Percentiles rank a stretch among this genome's conserved stretches.
These are phyloP conservation scores for Synergus japonicus DNA, from an alignment of 2,888 invertebrate species.

Conservation along the genomic window DNA sequence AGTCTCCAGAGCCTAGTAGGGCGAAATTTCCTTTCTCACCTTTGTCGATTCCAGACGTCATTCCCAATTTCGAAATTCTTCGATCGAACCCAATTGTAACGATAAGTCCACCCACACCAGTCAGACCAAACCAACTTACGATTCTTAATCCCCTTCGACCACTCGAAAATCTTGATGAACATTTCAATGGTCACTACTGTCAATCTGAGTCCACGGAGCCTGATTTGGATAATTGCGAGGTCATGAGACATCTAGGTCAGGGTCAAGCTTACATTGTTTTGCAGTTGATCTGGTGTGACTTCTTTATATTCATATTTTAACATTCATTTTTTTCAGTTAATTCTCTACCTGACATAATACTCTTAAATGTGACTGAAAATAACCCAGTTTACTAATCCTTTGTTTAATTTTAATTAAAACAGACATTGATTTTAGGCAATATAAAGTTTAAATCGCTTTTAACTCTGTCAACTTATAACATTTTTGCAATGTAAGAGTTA, in stretches of 20 bases:
- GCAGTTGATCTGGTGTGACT: constrained; percentile 21
- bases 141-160: constrained; percentile 61
- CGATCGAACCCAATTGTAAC: constrained; percentile 52
- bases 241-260: constrained; percentile 38
- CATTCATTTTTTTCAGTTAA: background rate
- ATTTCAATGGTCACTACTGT: constrained; percentile 36
- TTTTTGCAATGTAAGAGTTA: too few species aligned
- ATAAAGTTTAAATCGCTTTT: too few species aligned
- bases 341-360: constrained; percentile 2
- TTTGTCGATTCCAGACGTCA: constrained; percentile 39
- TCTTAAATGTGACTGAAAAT: background rate
- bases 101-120: constrained; percentile 61
- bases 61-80: constrained; percentile 30
- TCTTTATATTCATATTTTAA: constrained; percentile 12
- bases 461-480: too few species aligned
- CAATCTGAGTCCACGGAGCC: constrained; percentile 22
- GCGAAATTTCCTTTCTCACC: constrained; percentile 11
- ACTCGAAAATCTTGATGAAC: constrained; percentile 34
- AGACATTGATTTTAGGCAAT: background rate
- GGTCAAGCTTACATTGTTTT: constrained; percentile 20
- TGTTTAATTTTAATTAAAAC: background rate
- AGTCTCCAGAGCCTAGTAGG: constrained; percentile 27
- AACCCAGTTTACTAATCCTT: background rate
- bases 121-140: constrained; percentile 60
- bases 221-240: constrained; percentile 33